These are phyloP conservation scores for Rhinoderma darwinii DNA, from an alignment of 2,113 vertebrate genomes.

Conservation along the genomic window DNA sequence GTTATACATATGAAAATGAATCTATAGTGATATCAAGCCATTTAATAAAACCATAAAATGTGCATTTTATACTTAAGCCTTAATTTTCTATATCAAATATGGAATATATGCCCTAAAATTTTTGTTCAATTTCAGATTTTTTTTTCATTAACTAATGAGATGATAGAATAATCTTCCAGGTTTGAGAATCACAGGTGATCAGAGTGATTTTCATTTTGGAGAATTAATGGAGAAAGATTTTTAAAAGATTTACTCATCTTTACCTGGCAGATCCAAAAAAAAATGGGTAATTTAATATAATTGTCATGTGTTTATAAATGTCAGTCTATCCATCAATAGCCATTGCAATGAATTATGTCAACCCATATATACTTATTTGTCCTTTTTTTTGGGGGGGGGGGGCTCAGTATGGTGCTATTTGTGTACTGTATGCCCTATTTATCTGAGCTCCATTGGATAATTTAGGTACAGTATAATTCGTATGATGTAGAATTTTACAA, in stretches of 20 bases:
- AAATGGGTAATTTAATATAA: too few relatives aligned
- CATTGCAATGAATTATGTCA: too few relatives aligned
- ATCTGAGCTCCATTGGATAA: too few relatives aligned
- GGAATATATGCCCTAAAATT: neutral
- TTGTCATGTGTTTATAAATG: too few relatives aligned
- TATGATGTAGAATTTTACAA: too few relatives aligned
- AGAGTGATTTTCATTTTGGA: neutral
- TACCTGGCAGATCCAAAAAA: too few relatives aligned
- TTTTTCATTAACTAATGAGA: neutral
- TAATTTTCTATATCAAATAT: neutral
- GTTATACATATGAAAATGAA: constrained; percentile 52
- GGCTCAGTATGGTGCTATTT: too few relatives aligned
- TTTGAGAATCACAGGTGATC: neutral
- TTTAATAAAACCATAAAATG: neutral
- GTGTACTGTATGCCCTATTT: too few relatives aligned
- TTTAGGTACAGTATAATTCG: too few relatives aligned
- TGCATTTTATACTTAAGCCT: neutral
- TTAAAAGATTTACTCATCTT: neutral
- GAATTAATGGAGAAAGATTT: neutral
- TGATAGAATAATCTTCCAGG: neutral
- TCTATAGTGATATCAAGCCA: neutral
- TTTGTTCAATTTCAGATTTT: neutral
- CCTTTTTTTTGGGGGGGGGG: too few relatives aligned
- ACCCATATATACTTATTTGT: too few relatives aligned
- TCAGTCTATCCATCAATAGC: too few relatives aligned